These are phyloP conservation scores for Zaprionus lachaisei DNA, from an alignment of 1,140 invertebrate species.

Conservation along the genomic window DNA sequence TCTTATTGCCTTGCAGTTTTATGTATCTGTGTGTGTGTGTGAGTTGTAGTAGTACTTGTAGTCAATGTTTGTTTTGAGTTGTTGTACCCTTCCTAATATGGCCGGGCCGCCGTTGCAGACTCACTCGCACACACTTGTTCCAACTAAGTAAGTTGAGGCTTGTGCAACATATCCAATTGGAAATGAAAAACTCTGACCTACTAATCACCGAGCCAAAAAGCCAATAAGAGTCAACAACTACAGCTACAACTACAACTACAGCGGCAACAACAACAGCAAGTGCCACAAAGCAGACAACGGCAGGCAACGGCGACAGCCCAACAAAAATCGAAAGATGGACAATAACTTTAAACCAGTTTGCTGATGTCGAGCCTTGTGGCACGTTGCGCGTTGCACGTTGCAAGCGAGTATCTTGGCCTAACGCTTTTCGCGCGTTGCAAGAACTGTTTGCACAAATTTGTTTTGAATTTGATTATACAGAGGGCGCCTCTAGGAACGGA, in stretches of 20 bases:
- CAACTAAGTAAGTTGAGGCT: constrained; percentile 45
- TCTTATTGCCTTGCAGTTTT: constrained; percentile 72
- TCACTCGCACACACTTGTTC: constrained; percentile 33
- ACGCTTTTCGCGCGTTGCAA: constrained; percentile 59
- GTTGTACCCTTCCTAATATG: constrained; percentile 80
- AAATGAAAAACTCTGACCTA: constrained; percentile 83
- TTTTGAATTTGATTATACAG: constrained; percentile 77
- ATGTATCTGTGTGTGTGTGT: constrained; percentile 33
- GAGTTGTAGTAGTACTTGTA: constrained; percentile 43
- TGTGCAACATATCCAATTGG: constrained; percentile 81
- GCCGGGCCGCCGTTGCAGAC: constrained; percentile 57
- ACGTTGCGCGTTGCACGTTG: constrained; percentile 10
- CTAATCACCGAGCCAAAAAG: constrained; percentile 82
- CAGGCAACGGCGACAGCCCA: constrained; percentile 57
- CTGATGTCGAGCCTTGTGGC: constrained; percentile 66
- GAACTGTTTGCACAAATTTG: constrained; percentile 72
- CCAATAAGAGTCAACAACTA: constrained; percentile 78
- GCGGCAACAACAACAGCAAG: constrained; percentile 36
- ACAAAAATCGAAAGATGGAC: constrained; percentile 79
- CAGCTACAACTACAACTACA: constrained; percentile 48
- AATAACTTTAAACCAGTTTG: constrained; percentile 81
- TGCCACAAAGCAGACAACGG: constrained; percentile 58
- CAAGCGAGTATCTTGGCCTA: constrained; percentile 37
- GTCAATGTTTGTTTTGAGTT: constrained; percentile 52
- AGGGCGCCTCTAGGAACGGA: background rate